phyloP scores from a whole-genome alignment of 2,797 vertebrate species.

The Micromesistius poutassou region DNA sequence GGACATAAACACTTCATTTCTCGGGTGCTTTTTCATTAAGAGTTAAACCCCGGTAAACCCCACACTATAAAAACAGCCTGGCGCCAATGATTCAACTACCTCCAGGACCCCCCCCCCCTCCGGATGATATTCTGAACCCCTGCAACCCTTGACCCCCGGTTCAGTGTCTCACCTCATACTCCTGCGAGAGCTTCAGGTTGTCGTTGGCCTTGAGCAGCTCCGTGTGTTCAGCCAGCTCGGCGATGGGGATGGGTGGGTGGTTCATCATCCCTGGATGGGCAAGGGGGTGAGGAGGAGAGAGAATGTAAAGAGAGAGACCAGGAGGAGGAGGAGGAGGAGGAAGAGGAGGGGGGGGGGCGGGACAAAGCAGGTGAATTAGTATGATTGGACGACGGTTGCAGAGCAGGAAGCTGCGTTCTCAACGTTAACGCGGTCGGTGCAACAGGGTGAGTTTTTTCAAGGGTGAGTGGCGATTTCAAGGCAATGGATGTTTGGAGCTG shows the following conservation, averaged over 20 bases:
- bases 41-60: neutral
- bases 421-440: conserved; percentile 1
- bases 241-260: conserved; percentile 94
- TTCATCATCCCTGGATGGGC: conserved; percentile 88
- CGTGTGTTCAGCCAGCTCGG: conserved; percentile 93
- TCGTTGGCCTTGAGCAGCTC: conserved; percentile 97
- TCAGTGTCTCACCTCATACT: conserved; percentile 86
- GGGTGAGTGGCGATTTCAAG: conserved; percentile 27
- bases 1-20: neutral
- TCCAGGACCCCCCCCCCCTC: too few relatives aligned
- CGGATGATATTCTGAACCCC: conserved; percentile 5
- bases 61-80: neutral
- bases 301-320: conserved; percentile 8
- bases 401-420: conserved; percentile 8
- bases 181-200: conserved; percentile 97
- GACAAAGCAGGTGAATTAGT: conserved; percentile 48
- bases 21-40: neutral
- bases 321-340: neutral
- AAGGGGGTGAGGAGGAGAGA: conserved; percentile 26
- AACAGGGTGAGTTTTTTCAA: conserved; percentile 13
- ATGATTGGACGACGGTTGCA: neutral
- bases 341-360: conserved; percentile 33
- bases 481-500: conserved; percentile 24
- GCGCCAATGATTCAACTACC: neutral
- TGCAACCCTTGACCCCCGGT: conserved; percentile 13